Conservation (phyloP, 1,140 invertebrate genomes). For the Tribolium castaneum region DNA sequence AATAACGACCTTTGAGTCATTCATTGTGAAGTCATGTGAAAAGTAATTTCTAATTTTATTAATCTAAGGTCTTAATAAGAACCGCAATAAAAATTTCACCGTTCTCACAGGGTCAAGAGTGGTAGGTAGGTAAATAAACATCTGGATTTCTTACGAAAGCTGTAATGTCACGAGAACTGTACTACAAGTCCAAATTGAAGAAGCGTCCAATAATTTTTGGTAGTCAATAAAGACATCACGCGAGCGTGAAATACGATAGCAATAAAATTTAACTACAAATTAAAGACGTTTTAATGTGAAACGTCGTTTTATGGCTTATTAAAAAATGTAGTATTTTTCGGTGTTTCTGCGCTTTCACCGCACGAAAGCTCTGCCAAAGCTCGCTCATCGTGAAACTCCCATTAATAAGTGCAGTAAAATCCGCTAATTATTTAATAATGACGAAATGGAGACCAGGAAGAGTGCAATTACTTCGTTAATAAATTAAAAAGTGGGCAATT, state of each 20-base stretch:
- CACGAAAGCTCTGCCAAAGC: not conserved
- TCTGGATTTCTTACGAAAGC: not conserved
- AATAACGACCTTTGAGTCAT: not conserved
- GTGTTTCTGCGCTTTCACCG: not conserved
- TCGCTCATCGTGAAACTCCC: not conserved
- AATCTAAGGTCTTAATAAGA: not conserved
- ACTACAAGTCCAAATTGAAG: not conserved
- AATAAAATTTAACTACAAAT: constrained; percentile 22
- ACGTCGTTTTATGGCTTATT: constrained; percentile 4
- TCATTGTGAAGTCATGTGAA: not conserved
- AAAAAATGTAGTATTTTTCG: constrained; percentile 13
- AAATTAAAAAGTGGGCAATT: not conserved
- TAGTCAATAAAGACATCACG: constrained; percentile 19
- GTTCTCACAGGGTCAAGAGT: not conserved
- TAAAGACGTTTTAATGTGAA: constrained; percentile 20
- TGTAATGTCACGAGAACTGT: too few relatives aligned
- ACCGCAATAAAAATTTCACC: not conserved
- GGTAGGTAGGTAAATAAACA: not conserved
- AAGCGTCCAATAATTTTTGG: not conserved
- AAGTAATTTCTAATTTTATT: not conserved
- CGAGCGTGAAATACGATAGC: not conserved
- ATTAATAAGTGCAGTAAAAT: not conserved
- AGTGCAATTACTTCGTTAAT: not conserved
- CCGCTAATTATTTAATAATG: not conserved
- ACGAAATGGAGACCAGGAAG: not conserved